These are phyloP conservation scores for Aphelocoma californica DNA, from an alignment of 2,797 vertebrate genomes.

Conservation along the genomic window DNA sequence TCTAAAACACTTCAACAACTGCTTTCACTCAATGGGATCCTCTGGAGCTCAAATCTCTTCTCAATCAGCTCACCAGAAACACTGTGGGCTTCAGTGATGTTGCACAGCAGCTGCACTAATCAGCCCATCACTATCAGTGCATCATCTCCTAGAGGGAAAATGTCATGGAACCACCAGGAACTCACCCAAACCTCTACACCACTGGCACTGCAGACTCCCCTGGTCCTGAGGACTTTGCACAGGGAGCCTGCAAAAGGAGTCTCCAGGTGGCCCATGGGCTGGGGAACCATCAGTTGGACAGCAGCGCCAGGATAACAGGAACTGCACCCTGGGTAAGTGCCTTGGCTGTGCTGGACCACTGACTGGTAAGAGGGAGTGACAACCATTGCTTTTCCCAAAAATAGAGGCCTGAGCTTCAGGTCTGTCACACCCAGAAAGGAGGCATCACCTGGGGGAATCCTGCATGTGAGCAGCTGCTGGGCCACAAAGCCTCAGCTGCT, in stretches of 20 bases:
- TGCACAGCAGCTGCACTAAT: not conserved
- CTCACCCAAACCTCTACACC: not conserved
- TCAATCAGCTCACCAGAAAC: not conserved
- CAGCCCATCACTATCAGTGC: not conserved
- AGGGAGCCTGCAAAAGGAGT: not conserved
- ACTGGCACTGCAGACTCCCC: not conserved
- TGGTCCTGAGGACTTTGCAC: not conserved
- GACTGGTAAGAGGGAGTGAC: not conserved
- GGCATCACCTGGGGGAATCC: not conserved
- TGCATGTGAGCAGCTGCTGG: not conserved
- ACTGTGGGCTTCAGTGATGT: not conserved
- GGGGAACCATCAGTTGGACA: not conserved
- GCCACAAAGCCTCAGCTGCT: not conserved
- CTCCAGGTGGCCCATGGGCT: fast-evolving
- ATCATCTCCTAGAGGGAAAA: not conserved
- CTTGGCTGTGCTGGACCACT: not conserved
- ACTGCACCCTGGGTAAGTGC: not conserved
- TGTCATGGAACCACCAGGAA: not conserved
- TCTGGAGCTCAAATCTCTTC: not conserved
- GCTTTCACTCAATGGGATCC: not conserved
- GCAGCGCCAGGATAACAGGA: not conserved
- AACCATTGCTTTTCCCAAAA: not conserved
- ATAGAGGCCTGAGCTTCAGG: not conserved
- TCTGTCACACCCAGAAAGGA: not conserved
- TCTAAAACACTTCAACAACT: not conserved